A percentile compares a stretch with the other conserved stretches of the same genome.
These are phyloP conservation scores for Liposcelis brunnea DNA, from an alignment of 2,888 invertebrate genomes.

Conservation along the genomic window DNA sequence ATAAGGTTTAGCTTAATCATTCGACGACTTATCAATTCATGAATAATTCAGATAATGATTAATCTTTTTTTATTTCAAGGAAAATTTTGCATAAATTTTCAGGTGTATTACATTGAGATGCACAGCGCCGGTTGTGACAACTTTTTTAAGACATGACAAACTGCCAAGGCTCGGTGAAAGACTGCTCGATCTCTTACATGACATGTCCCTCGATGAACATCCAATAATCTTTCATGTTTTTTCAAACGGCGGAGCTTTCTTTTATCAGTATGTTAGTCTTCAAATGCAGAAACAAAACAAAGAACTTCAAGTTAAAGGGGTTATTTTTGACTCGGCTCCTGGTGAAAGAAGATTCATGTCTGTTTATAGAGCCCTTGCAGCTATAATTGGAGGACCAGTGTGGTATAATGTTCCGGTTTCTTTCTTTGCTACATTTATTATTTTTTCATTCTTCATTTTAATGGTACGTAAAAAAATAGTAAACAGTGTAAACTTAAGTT, in stretches of 20 bases:
- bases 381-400: constrained; percentile 33
- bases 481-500: background rate
- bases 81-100: constrained; percentile 11
- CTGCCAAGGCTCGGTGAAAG: constrained; percentile 43
- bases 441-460: constrained; percentile 30
- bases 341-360: constrained; percentile 40
- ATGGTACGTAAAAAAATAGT: background rate
- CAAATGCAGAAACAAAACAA: constrained; percentile 35
- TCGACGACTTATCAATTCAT: too few relatives aligned
- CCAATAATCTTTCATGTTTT: constrained; percentile 58
- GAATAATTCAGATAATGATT: too few relatives aligned
- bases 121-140: constrained; percentile 46
- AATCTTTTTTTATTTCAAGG: too few relatives aligned
- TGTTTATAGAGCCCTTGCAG: constrained; percentile 38
- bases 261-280: constrained; percentile 48
- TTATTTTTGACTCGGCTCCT: constrained; percentile 56
- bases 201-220: constrained; percentile 48
- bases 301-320: constrained; percentile 39
- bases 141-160: constrained; percentile 43
- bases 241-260: constrained; percentile 57
- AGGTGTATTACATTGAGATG: constrained; percentile 55
- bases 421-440: constrained; percentile 27
- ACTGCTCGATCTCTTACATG: constrained; percentile 43
- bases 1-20: too few relatives aligned
- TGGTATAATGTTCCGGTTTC: constrained; percentile 38